Base-by-base conservation (phyloP, 92 coral and sea anemone species). In the Zoanthus gigantus region DNA sequence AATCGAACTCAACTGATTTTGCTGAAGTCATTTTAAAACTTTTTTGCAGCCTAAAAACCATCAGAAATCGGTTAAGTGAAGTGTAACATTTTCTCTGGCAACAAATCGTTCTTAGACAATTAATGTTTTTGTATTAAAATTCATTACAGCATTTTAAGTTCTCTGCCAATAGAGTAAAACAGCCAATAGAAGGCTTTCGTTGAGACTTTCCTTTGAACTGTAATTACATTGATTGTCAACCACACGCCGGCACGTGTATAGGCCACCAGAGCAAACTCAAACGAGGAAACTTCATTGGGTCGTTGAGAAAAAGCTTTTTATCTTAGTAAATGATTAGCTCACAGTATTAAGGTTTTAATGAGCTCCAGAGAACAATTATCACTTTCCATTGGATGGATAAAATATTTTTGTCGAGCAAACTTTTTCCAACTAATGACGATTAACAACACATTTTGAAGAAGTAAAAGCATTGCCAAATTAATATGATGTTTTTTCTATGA, bases 81-180 rank as follows among this genome's bases (percentile, higher is more conserved):
- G 98, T 95, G 96, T 90, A 91, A 92, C 96, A 89, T 85, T 95
- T 89, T 93, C 89, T 72, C 89, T 87, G 81, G 87, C 94, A 92
- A 92, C 96, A 93, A 91, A 93, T 89, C 94, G 91, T 88, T 84
- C 89, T 81, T 82, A 65, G 88, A 89, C 93, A 90, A 95, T 95
- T 91, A 91, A 89, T 93, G 81, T 77, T 76, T 77, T 90, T 90
- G 91, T 88, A 95, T 95, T 93, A 94, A 91, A 91, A 93, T 93
- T 93, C 94, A 95, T 95, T 95, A 95, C 86, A 90, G 82, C 98
- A 89, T 95, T 93, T 94, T 88, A 92, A 89, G 90, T 92, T 90
- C 80, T 90, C 91, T 93, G 80, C 87, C 92, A 91, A 84, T 91
- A 86, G 78, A 91, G 74, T 3, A 74, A 13, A 79, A 53, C 76